A percentile compares a stretch with the other conserved stretches of the same genome.
Evolutionary conservation across 2,113 vertebrate species (phyloP).

Genomic region (Sander vitreus): DNA sequence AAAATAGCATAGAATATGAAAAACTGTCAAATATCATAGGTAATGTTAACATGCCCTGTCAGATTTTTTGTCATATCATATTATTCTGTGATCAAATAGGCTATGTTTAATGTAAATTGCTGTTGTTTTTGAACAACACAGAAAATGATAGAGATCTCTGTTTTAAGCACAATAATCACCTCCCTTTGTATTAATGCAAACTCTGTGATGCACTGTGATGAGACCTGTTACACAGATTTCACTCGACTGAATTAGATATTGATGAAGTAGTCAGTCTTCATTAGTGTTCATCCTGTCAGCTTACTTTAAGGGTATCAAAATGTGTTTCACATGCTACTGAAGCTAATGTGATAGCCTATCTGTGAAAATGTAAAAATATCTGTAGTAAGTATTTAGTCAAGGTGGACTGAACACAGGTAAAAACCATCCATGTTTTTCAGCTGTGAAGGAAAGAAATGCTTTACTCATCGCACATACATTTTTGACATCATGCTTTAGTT

Average conservation of each 20-base stretch:
- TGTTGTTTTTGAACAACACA: too few relatives aligned
- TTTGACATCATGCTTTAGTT: too few relatives aligned
- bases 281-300: neutral
- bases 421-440: too few relatives aligned
- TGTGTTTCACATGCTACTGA: too few relatives aligned
- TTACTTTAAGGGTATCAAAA: neutral
- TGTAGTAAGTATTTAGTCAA: too few relatives aligned
- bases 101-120: too few relatives aligned
- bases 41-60: too few relatives aligned
- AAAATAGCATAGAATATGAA: neutral
- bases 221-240: conserved; percentile 4
- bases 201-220: conserved; percentile 8
- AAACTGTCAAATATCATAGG: neutral
- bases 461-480: too few relatives aligned
- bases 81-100: neutral
- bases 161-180: conserved; percentile 6
- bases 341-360: too few relatives aligned
- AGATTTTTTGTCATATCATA: neutral
- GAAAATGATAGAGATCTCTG: neutral
- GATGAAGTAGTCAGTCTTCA: conserved; percentile 18
- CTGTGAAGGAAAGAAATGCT: too few relatives aligned
- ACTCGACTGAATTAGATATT: conserved; percentile 35
- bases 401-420: too few relatives aligned
- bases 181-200: conserved; percentile 32
- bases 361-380: too few relatives aligned